A percentile compares a stretch with the other conserved stretches of the same genome.
Evolutionary conservation across 2,888 invertebrate genomes (phyloP).

Genomic region (Gastracanthus pulcherrimus): DNA sequence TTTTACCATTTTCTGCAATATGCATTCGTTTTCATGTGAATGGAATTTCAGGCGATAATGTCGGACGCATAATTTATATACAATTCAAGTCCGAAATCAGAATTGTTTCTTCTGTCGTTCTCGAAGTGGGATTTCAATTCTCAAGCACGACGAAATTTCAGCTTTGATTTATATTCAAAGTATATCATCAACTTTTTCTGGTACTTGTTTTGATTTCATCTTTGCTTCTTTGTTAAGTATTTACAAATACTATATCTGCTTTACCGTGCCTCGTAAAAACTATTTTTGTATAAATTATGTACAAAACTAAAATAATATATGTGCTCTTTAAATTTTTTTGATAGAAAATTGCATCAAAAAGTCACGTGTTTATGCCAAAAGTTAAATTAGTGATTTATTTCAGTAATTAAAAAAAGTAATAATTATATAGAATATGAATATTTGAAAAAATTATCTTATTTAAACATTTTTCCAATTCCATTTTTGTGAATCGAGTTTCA

Average conservation of each 20-base stretch:
- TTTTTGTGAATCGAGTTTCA: no score
- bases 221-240: background rate
- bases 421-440: no score
- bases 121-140: background rate
- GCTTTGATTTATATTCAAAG: background rate
- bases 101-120: background rate
- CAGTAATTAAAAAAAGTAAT: no score
- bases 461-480: no score
- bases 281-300: conserved; percentile 39
- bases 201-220: background rate
- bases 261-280: conserved; percentile 13
- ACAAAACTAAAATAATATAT: conserved; percentile 1
- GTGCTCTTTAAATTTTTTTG: conserved; percentile 33
- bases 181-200: background rate
- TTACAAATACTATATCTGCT: background rate
- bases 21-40: conserved; percentile 5
- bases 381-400: background rate
- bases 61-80: background rate
- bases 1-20: conserved; percentile 26
- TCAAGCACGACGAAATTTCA: background rate
- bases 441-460: no score
- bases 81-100: background rate
- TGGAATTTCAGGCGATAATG: background rate
- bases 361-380: background rate
- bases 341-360: background rate